A percentile compares a stretch with the other conserved stretches of the same genome.
Conservation (phyloP, 2,113 vertebrate species). For the Rynchops niger region DNA sequence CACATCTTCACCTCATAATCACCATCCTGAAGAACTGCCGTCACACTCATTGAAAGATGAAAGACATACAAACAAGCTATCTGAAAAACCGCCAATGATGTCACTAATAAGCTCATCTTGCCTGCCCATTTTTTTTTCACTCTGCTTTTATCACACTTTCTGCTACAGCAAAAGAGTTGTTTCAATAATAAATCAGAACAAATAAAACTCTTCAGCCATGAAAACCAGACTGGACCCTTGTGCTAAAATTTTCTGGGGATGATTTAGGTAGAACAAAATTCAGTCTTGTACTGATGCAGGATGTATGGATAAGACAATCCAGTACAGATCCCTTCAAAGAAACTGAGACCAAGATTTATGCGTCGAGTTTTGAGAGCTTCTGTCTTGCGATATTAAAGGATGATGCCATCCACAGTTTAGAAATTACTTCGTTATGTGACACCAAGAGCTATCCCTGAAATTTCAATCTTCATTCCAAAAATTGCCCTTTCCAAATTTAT, state of each 20-base stretch:
- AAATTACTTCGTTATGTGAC: slow-evolving; percentile 1
- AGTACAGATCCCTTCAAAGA: not conserved
- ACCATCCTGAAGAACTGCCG: not conserved
- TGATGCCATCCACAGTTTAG: not conserved
- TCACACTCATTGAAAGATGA: not conserved
- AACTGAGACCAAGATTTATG: not conserved
- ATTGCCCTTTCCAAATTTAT: not conserved
- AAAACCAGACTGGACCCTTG: not conserved
- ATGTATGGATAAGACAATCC: not conserved
- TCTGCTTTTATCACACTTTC: slow-evolving; percentile 7
- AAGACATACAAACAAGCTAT: not conserved
- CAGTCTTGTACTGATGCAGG: not conserved
- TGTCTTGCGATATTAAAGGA: slow-evolving; percentile 5
- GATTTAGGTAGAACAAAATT: not conserved
- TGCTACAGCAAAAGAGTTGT: not conserved
- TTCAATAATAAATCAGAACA: slow-evolving; percentile 34
- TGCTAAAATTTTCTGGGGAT: not conserved
- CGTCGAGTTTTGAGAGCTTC: not conserved
- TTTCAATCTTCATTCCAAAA: slow-evolving; percentile 33
- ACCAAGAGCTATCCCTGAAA: not conserved
- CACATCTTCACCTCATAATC: not conserved
- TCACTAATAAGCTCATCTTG: not conserved
- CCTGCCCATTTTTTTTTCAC: not conserved
- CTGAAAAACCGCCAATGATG: not conserved
- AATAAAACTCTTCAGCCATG: slow-evolving; percentile 30